These are phyloP conservation scores for Poeciliopsis presidionis DNA, from an alignment of 2,797 vertebrate species.

Conservation along the genomic window DNA sequence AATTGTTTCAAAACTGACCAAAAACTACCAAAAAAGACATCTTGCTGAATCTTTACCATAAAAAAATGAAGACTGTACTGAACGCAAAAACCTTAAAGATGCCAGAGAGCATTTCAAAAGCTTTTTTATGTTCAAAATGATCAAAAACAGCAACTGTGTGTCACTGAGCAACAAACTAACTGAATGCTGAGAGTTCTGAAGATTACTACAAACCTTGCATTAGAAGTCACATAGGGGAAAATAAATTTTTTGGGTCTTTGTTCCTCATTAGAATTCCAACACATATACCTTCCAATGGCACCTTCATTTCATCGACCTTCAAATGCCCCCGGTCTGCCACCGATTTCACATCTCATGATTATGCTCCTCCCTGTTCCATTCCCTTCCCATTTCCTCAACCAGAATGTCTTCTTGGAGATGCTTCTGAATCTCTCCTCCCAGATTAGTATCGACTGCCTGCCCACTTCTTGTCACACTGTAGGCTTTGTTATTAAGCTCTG, in stretches of 20 bases:
- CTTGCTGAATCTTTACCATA: not conserved
- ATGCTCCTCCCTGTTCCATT: not conserved
- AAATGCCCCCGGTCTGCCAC: not conserved
- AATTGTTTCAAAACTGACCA: not conserved
- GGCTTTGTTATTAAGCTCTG: not conserved
- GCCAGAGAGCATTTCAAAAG: not conserved
- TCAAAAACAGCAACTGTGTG: not conserved
- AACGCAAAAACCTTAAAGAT: not conserved
- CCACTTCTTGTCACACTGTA: not conserved
- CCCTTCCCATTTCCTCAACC: slow-evolving; percentile 6
- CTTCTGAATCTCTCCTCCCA: slow-evolving; percentile 8
- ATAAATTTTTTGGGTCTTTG: not conserved
- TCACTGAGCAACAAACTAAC: not conserved
- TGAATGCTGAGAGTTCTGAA: not conserved
- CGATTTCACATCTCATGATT: not conserved
- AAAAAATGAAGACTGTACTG: not conserved
- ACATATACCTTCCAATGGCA: not conserved
- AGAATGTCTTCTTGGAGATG: not conserved
- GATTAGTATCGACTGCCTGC: slow-evolving; percentile 10
- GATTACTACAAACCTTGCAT: not conserved
- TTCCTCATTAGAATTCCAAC: not conserved
- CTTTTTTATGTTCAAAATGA: not conserved
- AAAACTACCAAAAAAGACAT: not conserved
- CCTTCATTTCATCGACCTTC: not conserved
- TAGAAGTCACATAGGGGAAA: not conserved